Percentiles rank a stretch among this genome's conserved stretches.
Conservation (phyloP, 2,113 vertebrate species). For the Ardeotis arabs region DNA sequence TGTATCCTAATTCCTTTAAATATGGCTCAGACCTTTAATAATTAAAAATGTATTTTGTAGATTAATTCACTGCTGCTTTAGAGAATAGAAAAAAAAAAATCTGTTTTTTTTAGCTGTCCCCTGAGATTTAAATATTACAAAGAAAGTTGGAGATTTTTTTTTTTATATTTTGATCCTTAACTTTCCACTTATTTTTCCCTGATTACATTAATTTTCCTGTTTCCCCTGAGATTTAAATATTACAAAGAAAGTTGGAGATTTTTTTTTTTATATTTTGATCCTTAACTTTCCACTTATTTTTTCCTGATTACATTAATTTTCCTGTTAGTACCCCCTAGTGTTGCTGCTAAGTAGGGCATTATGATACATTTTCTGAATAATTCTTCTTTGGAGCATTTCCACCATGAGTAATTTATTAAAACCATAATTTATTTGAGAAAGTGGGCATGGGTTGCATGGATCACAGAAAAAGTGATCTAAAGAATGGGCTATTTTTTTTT, state of each 20-base stretch:
- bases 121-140: not conserved
- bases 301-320: not conserved
- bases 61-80: not conserved
- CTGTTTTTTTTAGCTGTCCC: not conserved
- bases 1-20: not conserved
- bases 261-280: not conserved
- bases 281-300: not conserved
- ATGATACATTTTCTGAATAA: not conserved
- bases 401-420: not conserved
- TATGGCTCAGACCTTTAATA: not conserved
- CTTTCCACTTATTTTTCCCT: not conserved
- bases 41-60: not conserved
- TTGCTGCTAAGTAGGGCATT: slow-evolving; percentile 5
- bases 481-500: not conserved
- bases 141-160: not conserved
- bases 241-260: not conserved
- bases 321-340: slow-evolving; percentile 25
- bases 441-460: not conserved
- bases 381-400: not conserved
- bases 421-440: not conserved
- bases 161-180: not conserved
- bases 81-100: not conserved
- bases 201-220: not conserved
- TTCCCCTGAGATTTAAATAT: not conserved
- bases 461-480: not conserved